A percentile compares a stretch with the other conserved stretches of the same genome.
Conservation (phyloP, 2,888 invertebrate species). For the Ischnus inquisitorius region DNA sequence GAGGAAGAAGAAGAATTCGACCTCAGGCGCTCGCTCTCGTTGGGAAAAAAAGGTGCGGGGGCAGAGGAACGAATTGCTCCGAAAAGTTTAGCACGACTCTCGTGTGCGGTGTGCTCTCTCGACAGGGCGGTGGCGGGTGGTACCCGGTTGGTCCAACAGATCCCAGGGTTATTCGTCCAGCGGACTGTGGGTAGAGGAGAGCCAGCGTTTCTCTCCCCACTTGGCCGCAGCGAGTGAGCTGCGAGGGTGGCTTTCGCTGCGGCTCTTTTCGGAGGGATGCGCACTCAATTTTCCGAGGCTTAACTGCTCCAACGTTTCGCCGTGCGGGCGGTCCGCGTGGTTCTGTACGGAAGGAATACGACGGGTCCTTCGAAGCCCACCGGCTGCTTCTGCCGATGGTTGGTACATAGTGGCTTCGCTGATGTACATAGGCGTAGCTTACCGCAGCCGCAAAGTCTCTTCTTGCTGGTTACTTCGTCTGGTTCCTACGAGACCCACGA, state of each 20-base stretch:
- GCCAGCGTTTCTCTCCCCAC: conserved; percentile 59
- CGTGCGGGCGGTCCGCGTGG: conserved; percentile 52
- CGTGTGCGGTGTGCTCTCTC: conserved; percentile 62
- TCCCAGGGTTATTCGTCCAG: conserved; percentile 34
- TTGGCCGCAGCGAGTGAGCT: conserved; percentile 24
- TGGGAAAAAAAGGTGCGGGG: conserved; percentile 19
- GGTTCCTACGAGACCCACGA: conserved; percentile 39
- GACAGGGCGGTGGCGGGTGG: conserved; percentile 51
- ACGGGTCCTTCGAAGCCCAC: conserved; percentile 62
- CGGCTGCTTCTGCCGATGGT: conserved; percentile 50
- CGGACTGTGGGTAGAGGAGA: conserved; percentile 31
- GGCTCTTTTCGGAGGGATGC: conserved; percentile 73
- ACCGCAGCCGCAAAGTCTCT: conserved; percentile 74
- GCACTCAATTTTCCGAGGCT: conserved; percentile 84
- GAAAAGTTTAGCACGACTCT: conserved; percentile 70
- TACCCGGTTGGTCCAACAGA: conserved; percentile 55
- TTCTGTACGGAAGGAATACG: conserved; percentile 54
- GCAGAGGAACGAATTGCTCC: conserved; percentile 63
- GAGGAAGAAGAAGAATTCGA: conserved; percentile 55
- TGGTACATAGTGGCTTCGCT: conserved; percentile 54
- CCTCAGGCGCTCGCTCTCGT: conserved; percentile 20
- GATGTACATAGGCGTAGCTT: conserved; percentile 58
- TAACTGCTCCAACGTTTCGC: conserved; percentile 74
- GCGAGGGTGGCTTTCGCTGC: conserved; percentile 59
- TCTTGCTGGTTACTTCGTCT: conserved; percentile 69